Conservation (phyloP, 2,113 vertebrate genomes). For the Ifrita kowaldi region DNA sequence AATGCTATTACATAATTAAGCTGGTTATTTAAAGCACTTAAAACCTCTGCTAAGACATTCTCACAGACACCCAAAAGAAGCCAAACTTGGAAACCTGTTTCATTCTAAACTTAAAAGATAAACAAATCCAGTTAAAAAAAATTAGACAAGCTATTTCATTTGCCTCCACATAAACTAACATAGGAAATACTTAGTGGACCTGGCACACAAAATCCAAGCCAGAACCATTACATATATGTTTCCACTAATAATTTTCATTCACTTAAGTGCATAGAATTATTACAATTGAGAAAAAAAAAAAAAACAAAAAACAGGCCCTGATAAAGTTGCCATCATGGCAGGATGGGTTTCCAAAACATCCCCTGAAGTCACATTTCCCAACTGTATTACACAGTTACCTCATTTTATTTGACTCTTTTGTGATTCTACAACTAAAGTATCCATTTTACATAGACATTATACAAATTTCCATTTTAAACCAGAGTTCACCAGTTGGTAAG, state of each 20-base stretch:
- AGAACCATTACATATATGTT: not conserved
- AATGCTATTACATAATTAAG: constrained; percentile 28
- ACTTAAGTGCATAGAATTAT: not conserved
- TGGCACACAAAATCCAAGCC: not conserved
- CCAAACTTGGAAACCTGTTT: not conserved
- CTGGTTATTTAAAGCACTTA: constrained; percentile 37
- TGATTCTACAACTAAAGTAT: not conserved
- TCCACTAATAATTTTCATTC: not conserved
- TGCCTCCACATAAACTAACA: not conserved
- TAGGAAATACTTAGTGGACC: not conserved
- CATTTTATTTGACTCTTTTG: not conserved
- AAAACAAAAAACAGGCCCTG: rapidly evolving
- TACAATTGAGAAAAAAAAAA: not conserved
- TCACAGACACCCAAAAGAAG: not conserved
- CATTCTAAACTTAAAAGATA: not conserved
- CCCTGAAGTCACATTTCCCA: not conserved
- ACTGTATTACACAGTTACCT: not conserved
- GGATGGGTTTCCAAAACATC: not conserved
- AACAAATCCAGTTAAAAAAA: not conserved
- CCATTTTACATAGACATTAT: not conserved
- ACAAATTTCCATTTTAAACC: not conserved
- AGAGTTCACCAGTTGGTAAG: not conserved
- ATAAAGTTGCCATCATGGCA: not conserved
- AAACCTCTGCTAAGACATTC: not conserved
- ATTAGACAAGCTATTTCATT: not conserved